Base-by-base conservation (phyloP, 2,113 vertebrate species). In the Phalacrocorax brasilianus region DNA sequence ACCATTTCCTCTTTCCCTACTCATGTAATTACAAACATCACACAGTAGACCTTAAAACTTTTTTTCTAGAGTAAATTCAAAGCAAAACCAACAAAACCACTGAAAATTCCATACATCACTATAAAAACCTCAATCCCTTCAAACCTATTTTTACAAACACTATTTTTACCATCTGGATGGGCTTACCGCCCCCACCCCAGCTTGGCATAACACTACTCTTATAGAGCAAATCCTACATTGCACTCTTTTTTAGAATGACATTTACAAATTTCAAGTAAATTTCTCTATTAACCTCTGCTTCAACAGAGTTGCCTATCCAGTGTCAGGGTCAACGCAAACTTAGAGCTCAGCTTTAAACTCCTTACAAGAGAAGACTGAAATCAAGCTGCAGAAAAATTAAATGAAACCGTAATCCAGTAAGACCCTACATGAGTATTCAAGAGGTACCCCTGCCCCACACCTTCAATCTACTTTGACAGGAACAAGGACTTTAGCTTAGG, bases 1-100 rank as follows among this genome's bases (percentile, higher is more conserved):
- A 71, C 24, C 56, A 38, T 85, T 89, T 92, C 79, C 66, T 82
- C 70, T 53, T 77, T 81, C 28, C 44, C 61, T 52, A 38, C 59
- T 81, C 40, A 61, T 15, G 9, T 16, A 79, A 92, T 94, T 80
- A 77, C 61, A 87, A 92, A 83, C 76, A 94, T 68, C 67, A 96
- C 63, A 78, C 49, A 73, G 59, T 2, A 67, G 38, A 87, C 45
- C 77, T 53, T 49, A 71, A 78, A 93, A 91, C 47, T 75, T 86
- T 32, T 56, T 56, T 89, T 32, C 56, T 21, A 30, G 40, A 75
- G 52, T 59, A 68, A 93, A 88, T 91, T 78, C 76, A 78, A 95
- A 93, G 72, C 59, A 88, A 95, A 81, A 52, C 38, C 47, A 94
- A 74, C 35, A 33, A 27, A 91, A 84, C 47, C 55, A 88, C 73